Percentiles rank a stretch among this genome's conserved stretches.
These are phyloP conservation scores for Hydriomena furcata DNA, from an alignment of 2,888 invertebrate species.

Conservation along the genomic window DNA sequence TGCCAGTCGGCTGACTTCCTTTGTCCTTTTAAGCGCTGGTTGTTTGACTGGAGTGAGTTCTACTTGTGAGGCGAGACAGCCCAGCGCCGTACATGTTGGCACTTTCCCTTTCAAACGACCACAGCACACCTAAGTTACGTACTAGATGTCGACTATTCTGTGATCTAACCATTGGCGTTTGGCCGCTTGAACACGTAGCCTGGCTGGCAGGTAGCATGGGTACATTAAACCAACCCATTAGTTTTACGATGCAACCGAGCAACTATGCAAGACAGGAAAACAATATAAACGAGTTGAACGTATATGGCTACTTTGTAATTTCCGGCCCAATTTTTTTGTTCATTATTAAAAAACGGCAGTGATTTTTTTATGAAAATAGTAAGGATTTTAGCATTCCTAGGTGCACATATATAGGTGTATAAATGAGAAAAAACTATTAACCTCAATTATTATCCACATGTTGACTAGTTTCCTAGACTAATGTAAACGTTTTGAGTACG, in stretches of 20 bases:
- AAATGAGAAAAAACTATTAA: no score
- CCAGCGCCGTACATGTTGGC: slow-evolving; percentile 54
- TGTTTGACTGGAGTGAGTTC: slow-evolving; percentile 39
- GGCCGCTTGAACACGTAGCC: slow-evolving; percentile 31
- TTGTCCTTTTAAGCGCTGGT: slow-evolving; percentile 53
- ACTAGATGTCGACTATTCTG: slow-evolving; percentile 11
- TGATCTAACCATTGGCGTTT: slow-evolving; percentile 23
- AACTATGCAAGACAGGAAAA: slow-evolving; percentile 37
- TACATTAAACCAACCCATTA: slow-evolving; percentile 33
- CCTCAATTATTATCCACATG: no score
- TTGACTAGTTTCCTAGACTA: no score
- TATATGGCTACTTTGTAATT: slow-evolving; percentile 25
- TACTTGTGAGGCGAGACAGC: slow-evolving; percentile 33
- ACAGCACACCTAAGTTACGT: slow-evolving; percentile 34
- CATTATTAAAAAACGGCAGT: no score
- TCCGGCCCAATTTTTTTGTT: slow-evolving; percentile 19
- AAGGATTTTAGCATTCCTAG: no score
- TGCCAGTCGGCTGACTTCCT: slow-evolving; percentile 48
- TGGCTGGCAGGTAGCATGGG: slow-evolving; percentile 29
- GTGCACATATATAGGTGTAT: no score
- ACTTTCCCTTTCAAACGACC: slow-evolving; percentile 69
- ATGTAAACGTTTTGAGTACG: no score
- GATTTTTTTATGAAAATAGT: no score
- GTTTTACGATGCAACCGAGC: slow-evolving; percentile 41
- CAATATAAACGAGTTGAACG: slow-evolving; percentile 34